Evolutionary conservation across 53 echinoderm and acorn worm species (phyloP).

Genomic region (Astropecten irregularis): DNA sequence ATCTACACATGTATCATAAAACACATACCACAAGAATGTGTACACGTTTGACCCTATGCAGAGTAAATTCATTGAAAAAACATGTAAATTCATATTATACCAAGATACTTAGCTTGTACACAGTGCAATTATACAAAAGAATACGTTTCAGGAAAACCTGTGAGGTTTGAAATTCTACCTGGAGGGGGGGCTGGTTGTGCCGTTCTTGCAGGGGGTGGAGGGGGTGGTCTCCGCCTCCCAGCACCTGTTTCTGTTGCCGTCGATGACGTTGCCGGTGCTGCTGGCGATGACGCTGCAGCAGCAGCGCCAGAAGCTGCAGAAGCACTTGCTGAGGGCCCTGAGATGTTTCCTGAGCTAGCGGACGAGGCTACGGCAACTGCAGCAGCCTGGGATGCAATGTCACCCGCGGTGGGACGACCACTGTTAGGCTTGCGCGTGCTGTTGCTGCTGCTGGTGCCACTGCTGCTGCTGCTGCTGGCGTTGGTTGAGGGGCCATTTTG

Average conservation of each 20-base stretch:
- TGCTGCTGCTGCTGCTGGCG: slow-evolving; percentile 62
- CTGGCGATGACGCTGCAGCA: neutral
- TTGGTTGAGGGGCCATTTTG: slow-evolving; percentile 18
- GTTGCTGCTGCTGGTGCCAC: slow-evolving; percentile 16
- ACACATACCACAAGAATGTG: too few relatives aligned
- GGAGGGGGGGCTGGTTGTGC: slow-evolving; percentile 40
- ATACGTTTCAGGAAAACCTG: too few relatives aligned
- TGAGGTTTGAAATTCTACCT: too few relatives aligned
- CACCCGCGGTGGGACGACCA: slow-evolving; percentile 16
- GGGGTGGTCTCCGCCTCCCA: slow-evolving; percentile 48
- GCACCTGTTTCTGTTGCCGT: slow-evolving; percentile 18
- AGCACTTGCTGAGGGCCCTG: neutral
- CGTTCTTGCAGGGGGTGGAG: slow-evolving; percentile 51
- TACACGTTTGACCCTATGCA: too few relatives aligned
- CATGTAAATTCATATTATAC: too few relatives aligned
- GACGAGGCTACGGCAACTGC: slow-evolving; percentile 54
- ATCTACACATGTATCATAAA: too few relatives aligned
- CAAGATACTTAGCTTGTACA: too few relatives aligned
- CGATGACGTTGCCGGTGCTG: slow-evolving; percentile 21
- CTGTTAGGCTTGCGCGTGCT: slow-evolving; percentile 15
- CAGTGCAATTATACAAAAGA: too few relatives aligned
- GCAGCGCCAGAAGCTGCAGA: neutral
- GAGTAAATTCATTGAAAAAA: too few relatives aligned
- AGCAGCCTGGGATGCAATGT: slow-evolving; percentile 60
- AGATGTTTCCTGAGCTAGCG: slow-evolving; percentile 46